These are phyloP conservation scores for Brotula barbata DNA, from an alignment of 2,797 vertebrate genomes.

Conservation along the genomic window DNA sequence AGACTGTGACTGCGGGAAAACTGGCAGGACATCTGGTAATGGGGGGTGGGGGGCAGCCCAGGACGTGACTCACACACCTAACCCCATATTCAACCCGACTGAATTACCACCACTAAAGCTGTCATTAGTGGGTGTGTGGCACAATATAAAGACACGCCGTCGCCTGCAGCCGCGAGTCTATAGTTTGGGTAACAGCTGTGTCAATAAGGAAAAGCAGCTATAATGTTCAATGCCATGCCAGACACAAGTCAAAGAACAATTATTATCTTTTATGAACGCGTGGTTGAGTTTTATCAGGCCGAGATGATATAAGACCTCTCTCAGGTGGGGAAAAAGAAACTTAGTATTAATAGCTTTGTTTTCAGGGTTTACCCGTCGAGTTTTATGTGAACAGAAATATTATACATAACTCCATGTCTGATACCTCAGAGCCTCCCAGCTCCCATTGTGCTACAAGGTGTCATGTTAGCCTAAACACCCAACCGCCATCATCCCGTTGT, in stretches of 20 bases:
- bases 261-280: constrained; percentile 68
- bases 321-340: constrained; percentile 22
- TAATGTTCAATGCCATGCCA: constrained; percentile 63
- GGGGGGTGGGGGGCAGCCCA: constrained; percentile 24
- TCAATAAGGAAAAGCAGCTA: constrained; percentile 72
- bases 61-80: constrained; percentile 72
- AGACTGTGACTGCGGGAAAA: constrained; percentile 50
- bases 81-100: constrained; percentile 72
- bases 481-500: constrained; percentile 82
- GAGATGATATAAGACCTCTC: constrained; percentile 40
- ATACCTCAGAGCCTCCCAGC: constrained; percentile 17
- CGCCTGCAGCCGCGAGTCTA: constrained; percentile 67
- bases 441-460: constrained; percentile 58
- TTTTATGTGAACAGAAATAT: constrained; percentile 36
- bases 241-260: constrained; percentile 65
- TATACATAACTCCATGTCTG: too few species aligned
- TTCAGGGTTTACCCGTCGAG: constrained; percentile 21
- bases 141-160: constrained; percentile 68
- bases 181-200: constrained; percentile 78
- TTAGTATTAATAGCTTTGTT: constrained; percentile 45
- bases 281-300: constrained; percentile 77
- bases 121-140: constrained; percentile 78
- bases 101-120: constrained; percentile 77
- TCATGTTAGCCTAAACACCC: constrained; percentile 76
- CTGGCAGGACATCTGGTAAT: constrained; percentile 73